Conservation (phyloP, 2,113 vertebrate genomes). For the Carollia perspicillata region DNA sequence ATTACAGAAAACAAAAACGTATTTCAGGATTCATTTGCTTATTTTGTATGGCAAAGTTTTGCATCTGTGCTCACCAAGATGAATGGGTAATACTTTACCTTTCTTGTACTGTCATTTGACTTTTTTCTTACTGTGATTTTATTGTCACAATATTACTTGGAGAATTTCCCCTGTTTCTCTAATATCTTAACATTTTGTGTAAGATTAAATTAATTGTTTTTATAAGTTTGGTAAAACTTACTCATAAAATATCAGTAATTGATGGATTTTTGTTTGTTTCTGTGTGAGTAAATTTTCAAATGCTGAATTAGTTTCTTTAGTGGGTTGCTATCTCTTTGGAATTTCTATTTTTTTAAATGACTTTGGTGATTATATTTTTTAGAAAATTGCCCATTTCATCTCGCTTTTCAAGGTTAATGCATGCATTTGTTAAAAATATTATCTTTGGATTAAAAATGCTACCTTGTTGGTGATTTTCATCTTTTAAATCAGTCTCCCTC, state of each 20-base stretch:
- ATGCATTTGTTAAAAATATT: background rate
- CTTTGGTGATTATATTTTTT: constrained; percentile 11
- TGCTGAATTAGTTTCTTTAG: background rate
- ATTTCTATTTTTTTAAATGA: constrained; percentile 39
- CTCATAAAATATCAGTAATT: background rate
- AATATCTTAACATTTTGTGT: background rate
- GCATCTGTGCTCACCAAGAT: background rate
- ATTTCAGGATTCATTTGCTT: background rate
- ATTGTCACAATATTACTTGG: background rate
- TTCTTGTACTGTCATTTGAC: background rate
- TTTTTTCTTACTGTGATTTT: background rate
- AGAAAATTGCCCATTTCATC: background rate
- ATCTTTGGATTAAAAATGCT: background rate
- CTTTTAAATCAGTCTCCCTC: background rate
- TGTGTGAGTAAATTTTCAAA: background rate
- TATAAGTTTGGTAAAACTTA: background rate
- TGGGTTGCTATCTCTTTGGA: background rate
- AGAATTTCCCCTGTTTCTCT: background rate
- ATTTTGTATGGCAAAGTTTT: background rate
- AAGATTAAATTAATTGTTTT: background rate
- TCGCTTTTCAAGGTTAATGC: background rate
- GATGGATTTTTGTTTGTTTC: background rate
- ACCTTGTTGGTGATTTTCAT: background rate
- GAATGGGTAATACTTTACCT: background rate
- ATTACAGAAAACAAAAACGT: background rate